Conservation (phyloP, 2,797 vertebrate species). For the Novumbra hubbsi region DNA sequence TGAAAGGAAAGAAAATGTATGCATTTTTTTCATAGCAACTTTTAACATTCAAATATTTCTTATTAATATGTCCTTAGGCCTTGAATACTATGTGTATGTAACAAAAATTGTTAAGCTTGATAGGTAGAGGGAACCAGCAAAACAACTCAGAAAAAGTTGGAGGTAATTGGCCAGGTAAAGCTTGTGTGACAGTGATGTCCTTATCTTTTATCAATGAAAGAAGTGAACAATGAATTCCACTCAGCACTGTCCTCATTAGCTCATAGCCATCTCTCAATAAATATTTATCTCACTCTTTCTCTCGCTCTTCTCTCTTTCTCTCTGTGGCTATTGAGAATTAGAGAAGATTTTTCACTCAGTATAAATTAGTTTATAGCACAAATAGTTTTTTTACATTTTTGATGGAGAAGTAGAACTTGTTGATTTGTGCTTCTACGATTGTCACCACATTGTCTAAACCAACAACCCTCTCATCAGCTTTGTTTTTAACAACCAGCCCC, state of each 20-base stretch:
- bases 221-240: not conserved
- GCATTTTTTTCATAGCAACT: not conserved
- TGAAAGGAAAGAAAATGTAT: too few relatives aligned
- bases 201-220: too few relatives aligned
- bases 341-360: not conserved
- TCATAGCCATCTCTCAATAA: not conserved
- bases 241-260: not conserved
- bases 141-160: too few relatives aligned
- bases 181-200: too few relatives aligned
- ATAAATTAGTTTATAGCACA: not conserved
- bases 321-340: not conserved
- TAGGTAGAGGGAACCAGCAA: too few relatives aligned
- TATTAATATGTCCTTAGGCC: too few relatives aligned
- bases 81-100: not conserved
- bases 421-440: not conserved
- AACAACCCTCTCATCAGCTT: conserved; percentile 40
- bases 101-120: not conserved
- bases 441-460: not conserved
- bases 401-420: not conserved
- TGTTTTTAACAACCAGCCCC: conserved; percentile 45
- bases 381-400: not conserved
- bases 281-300: not conserved
- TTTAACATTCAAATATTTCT: too few relatives aligned
- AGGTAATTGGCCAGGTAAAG: too few relatives aligned
- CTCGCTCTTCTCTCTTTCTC: not conserved